Conservation (phyloP, 2,113 vertebrate species). For the Varanus komodoensis region DNA sequence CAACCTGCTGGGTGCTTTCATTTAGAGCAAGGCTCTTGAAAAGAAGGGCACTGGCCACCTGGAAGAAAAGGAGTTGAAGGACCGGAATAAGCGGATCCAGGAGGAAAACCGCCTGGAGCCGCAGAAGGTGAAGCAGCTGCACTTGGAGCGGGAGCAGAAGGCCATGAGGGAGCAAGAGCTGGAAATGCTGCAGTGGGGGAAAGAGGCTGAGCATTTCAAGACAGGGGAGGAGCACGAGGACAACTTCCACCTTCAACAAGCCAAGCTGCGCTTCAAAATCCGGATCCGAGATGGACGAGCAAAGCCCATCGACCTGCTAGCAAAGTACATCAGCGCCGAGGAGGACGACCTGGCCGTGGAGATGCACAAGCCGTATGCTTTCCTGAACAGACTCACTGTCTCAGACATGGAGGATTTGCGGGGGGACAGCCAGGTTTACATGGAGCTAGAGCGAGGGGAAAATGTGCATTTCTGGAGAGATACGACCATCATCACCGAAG, state of each 20-base stretch:
- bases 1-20: slow-evolving; percentile 95
- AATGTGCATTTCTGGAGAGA: slow-evolving; percentile 98
- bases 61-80: slow-evolving; percentile 95
- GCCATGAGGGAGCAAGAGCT: slow-evolving; percentile 96
- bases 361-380: slow-evolving; percentile 98
- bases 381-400: slow-evolving; percentile 92
- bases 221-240: slow-evolving; percentile 99
- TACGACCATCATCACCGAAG: slow-evolving; percentile 97
- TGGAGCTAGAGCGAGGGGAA: slow-evolving; percentile 98
- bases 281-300: slow-evolving; percentile 94
- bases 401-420: slow-evolving; percentile 97
- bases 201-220: slow-evolving; percentile 98
- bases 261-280: slow-evolving; percentile 96
- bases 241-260: slow-evolving; percentile 96
- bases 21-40: slow-evolving; percentile 97
- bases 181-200: slow-evolving; percentile 97
- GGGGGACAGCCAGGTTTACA: slow-evolving; percentile 99
- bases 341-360: slow-evolving; percentile 96
- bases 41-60: slow-evolving; percentile 95
- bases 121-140: slow-evolving; percentile 98
- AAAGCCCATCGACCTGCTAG: slow-evolving; percentile 95
- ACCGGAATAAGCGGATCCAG: slow-evolving; percentile 95
- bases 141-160: slow-evolving; percentile 94
- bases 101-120: slow-evolving; percentile 96
- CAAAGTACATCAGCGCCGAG: slow-evolving; percentile 96